Evolutionary conservation across 2,113 vertebrate genomes (phyloP).

Genomic region (Notiomystis cincta): DNA sequence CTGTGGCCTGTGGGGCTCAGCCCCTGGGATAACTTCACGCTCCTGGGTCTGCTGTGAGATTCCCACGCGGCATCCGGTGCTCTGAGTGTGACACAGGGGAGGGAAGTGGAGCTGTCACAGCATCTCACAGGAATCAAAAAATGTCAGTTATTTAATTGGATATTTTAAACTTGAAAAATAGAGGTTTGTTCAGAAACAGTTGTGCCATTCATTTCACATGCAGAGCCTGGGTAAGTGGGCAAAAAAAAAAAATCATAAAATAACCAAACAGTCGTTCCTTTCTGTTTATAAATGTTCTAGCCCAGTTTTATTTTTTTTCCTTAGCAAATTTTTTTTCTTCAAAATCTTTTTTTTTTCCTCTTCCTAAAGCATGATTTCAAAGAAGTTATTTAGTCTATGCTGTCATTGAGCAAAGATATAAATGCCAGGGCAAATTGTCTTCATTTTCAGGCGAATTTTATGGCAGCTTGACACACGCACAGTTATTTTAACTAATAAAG

Average conservation of each 20-base stretch:
- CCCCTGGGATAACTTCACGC: too few species aligned
- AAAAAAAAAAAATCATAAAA: background rate
- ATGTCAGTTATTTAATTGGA: background rate
- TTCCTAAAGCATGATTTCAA: background rate
- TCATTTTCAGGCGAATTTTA: slow-evolving; percentile 35
- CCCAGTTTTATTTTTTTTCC: background rate
- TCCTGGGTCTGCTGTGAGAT: background rate
- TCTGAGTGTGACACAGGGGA: rapidly evolving
- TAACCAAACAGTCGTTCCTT: background rate
- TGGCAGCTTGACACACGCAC: slow-evolving; percentile 4
- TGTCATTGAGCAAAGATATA: background rate
- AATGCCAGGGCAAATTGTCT: background rate
- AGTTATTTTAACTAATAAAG: slow-evolving; percentile 67
- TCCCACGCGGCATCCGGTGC: rapidly evolving
- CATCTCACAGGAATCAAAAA: background rate
- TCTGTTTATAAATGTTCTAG: background rate
- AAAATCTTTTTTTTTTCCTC: background rate
- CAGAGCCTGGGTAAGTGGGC: background rate
- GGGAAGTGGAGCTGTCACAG: background rate
- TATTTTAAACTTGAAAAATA: background rate
- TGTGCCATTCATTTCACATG: background rate
- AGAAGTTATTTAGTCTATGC: slow-evolving; percentile 7
- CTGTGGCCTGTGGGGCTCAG: background rate
- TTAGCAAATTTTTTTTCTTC: background rate
- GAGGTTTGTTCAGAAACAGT: background rate